Evolutionary conservation across 2,113 vertebrate species (phyloP), one percentile per base, ranked within the genome.

Genomic region (Ascaphus truei): DNA sequence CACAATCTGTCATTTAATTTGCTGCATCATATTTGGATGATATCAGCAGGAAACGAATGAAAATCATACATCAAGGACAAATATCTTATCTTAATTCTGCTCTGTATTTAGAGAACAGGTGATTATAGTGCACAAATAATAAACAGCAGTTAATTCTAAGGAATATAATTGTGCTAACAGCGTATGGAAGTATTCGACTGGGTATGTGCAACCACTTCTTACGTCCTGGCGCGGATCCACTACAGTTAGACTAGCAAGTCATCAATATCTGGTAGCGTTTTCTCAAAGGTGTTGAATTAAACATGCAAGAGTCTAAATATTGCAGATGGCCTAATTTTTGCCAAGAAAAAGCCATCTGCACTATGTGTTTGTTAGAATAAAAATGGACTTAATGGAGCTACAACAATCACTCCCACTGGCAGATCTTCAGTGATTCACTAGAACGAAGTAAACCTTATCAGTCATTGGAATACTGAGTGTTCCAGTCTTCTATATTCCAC

Each of bases 341-440:
- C 67, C 67, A 71, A 71, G 67, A 71, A 71, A 71, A 71, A 71
- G 67, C 67, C 67, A 71, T 71, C 67, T 71, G 67, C 56, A 71
- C 67, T 71, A 71, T 71, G 67, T 71, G 67, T 71, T 71, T 71
- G 67, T 71, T 71, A 71, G 67, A 71, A 71, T 71, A 71, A 71
- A 71, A 71, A 71, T 71, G 67, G 56, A 71, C 57, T 71, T 71
- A 71, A 71, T 71, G 67, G 67, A 71, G 67, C 67, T 52, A 61
- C 67, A 45, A 51, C n/a, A 71, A 71, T 13, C 56, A 71, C 67
- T 71, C 67, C 67, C 67, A 58, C 33, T 61, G 67, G 67, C 67
- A 52, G 57, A 37, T 52, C 56, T 29, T 61, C 45, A 61, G 67
- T 52, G 67, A 71, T 51, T 71, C 47, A 61, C 67, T 25, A 37